Base-by-base conservation (phyloP, 2,113 vertebrate genomes). In the Archilochus colubris region DNA sequence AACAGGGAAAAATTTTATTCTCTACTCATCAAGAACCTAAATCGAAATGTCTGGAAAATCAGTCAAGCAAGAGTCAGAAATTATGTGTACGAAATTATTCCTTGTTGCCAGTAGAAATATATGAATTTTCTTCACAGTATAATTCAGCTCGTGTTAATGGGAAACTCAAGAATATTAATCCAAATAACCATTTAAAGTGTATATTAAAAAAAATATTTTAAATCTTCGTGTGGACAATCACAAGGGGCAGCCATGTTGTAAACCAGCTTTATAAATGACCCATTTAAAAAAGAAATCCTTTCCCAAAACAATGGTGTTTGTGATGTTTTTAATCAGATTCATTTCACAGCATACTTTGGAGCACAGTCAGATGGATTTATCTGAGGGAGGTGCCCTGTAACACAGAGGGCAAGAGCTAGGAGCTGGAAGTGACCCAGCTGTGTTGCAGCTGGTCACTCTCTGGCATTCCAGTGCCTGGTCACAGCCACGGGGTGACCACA, bases 1-100 rank as follows among this genome's bases (percentile, higher is more conserved):
- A 86, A 75, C 70, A 67, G 79, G 85, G 79, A 94, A 86, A 93
- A 83, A 57, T 95, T 94, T 91, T 96, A 70, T 77, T 93, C 88
- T 94, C 82, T 82, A 27, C 43, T 88, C 63, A 59, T 89, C 89
- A 88, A 85, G 85, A 94, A 70, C 73, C 14, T 91, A 94, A 95
- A 94, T 81, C 86, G 64, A 48, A 95, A 94, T 68, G 82, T 94
- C 93, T 89, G 74, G 85, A 89, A 94, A 93, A 57, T 17, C 57
- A 88, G 78, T 83, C 93, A 93, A 92, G 38, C 78, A 72, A 83
- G 43, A 92, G 83, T 23, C 64, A 91, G 81, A 94, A 94, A 91
- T 93, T 95, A 84, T 58, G 58, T 5, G 1, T 82, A 78, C 78
- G 92, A 93, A 96, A 93, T 95, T 92, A 84, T 82, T 94, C 43